Conservation (phyloP, 2,113 vertebrate species). For the Etia nguti region DNA sequence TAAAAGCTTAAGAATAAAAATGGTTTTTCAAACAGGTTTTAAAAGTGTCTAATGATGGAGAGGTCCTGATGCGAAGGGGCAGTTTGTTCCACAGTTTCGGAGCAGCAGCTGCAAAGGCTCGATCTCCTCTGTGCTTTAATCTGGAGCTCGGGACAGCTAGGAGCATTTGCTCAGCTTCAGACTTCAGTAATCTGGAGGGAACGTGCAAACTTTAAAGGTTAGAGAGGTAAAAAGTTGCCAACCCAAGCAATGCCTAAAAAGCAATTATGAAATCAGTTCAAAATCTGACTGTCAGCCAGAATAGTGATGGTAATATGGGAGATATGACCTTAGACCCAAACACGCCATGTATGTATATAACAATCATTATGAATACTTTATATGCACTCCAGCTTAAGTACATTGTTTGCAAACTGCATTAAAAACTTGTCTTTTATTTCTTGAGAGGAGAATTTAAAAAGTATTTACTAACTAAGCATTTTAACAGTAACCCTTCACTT, state of each 20-base stretch:
- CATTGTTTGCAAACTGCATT: background rate
- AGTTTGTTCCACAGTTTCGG: background rate
- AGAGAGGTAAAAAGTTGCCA: background rate
- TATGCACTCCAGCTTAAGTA: background rate
- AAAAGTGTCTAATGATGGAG: background rate
- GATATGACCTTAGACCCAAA: background rate
- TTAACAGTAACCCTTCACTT: background rate
- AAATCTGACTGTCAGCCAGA: background rate
- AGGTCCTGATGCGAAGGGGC: background rate
- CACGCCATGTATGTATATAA: background rate
- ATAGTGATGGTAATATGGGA: background rate
- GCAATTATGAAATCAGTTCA: background rate
- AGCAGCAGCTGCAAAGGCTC: background rate
- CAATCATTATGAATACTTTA: background rate
- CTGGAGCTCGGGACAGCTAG: background rate
- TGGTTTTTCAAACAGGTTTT: background rate
- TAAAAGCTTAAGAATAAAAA: background rate
- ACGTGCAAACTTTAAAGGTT: background rate
- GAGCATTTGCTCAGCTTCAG: background rate
- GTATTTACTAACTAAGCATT: background rate
- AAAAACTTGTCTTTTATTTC: background rate
- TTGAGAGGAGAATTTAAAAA: background rate
- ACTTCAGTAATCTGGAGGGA: background rate
- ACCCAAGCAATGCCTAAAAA: background rate
- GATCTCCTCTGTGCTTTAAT: background rate